A percentile compares a stretch with the other conserved stretches of the same genome.
Conservation (phyloP, 2,888 invertebrate genomes). For the Dusona sp. region DNA sequence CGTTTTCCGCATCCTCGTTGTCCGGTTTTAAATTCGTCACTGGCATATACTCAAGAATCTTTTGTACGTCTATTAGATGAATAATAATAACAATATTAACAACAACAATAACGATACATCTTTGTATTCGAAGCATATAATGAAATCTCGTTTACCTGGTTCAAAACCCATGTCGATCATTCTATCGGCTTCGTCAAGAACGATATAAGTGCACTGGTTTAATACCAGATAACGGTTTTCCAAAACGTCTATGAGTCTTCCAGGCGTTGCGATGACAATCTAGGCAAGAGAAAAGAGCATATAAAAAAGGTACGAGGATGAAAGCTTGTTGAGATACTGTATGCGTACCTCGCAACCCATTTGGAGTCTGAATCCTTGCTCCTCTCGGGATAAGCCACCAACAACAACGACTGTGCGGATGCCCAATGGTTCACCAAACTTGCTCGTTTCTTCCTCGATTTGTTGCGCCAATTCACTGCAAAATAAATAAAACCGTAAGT, state of each 20-base stretch:
- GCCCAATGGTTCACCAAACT: slow-evolving; percentile 97
- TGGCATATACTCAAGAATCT: slow-evolving; percentile 98
- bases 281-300: slow-evolving; percentile 77
- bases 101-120: background rate
- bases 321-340: background rate
- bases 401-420: slow-evolving; percentile 99
- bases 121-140: background rate
- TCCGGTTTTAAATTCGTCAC: slow-evolving; percentile 99
- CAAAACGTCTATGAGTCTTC: slow-evolving; percentile 98
- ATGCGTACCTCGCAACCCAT: slow-evolving; percentile 95
- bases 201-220: slow-evolving; percentile 99
- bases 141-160: slow-evolving; percentile 86
- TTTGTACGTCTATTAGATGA: slow-evolving; percentile 91
- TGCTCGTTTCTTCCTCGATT: slow-evolving; percentile 99
- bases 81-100: background rate
- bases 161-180: slow-evolving; percentile 99
- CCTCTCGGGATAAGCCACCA: slow-evolving; percentile 98
- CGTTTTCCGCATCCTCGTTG: slow-evolving; percentile 98
- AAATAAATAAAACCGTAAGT: slow-evolving; percentile 6
- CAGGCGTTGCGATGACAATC: slow-evolving; percentile 99
- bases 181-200: slow-evolving; percentile 97
- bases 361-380: slow-evolving; percentile 98
- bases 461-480: slow-evolving; percentile 97
- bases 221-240: slow-evolving; percentile 99
- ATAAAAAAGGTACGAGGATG: background rate